Conservation (phyloP, 2,888 invertebrate genomes). For the Meteorus cinctellus region DNA sequence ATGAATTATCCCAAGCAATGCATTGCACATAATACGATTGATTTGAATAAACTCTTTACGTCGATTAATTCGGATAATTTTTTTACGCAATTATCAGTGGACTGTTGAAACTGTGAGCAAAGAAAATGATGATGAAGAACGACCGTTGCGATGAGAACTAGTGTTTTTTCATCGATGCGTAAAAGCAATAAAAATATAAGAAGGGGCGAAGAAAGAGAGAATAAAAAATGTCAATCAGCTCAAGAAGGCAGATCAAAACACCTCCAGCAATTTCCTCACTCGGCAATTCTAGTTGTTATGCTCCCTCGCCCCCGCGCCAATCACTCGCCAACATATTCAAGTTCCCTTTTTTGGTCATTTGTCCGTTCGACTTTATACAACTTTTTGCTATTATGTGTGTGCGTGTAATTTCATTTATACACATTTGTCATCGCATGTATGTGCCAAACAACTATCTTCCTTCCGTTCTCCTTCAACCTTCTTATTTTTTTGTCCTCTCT, state of each 20-base stretch:
- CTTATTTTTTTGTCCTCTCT: conserved; percentile 4
- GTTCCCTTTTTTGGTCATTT: conserved; percentile 52
- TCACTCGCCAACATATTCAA: conserved; percentile 52
- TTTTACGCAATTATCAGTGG: conserved; percentile 29
- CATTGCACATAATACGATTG: neutral
- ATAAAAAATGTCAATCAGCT: conserved; percentile 38
- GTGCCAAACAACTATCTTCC: conserved; percentile 27
- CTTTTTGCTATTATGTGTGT: conserved; percentile 33
- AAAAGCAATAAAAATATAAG: conserved; percentile 22
- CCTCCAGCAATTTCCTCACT: conserved; percentile 54
- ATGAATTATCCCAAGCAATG: neutral
- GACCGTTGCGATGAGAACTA: neutral
- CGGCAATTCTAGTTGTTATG: conserved; percentile 36
- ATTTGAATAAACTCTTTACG: neutral
- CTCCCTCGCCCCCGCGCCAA: conserved; percentile 36
- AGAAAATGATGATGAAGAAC: neutral
- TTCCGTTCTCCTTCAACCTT: conserved; percentile 40
- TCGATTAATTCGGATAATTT: conserved; percentile 26
- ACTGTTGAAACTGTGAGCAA: neutral
- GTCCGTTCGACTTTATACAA: conserved; percentile 33
- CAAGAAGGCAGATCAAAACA: conserved; percentile 46
- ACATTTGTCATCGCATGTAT: conserved; percentile 14
- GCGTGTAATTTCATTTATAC: conserved; percentile 16
- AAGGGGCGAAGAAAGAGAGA: conserved; percentile 23
- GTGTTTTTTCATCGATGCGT: conserved; percentile 21